Percentiles rank a stretch among this genome's conserved stretches.
phyloP scores from a whole-genome alignment of 2,797 vertebrate genomes.

The Picus viridis region DNA sequence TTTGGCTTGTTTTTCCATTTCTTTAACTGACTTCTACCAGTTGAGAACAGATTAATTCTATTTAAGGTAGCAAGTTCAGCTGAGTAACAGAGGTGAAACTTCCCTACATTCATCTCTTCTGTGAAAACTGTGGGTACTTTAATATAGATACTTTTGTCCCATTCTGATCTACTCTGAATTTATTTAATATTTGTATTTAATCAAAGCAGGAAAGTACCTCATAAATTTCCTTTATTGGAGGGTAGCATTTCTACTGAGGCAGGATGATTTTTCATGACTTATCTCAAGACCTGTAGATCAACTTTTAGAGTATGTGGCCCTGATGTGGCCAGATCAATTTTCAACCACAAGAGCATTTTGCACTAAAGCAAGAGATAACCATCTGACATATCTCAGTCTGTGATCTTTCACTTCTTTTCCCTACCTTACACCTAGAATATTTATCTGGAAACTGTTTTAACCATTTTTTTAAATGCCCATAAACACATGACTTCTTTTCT shows the following conservation, averaged over 20 bases:
- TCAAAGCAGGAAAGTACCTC: neutral
- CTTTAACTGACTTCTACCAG: neutral
- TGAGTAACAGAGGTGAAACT: neutral
- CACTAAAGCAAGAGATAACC: neutral
- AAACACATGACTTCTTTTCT: slow-evolving; percentile 12
- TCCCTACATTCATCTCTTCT: neutral
- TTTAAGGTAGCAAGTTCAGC: neutral
- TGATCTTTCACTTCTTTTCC: neutral
- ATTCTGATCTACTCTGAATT: neutral
- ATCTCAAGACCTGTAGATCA: neutral
- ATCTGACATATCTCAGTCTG: neutral
- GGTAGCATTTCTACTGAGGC: neutral
- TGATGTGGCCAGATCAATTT: neutral
- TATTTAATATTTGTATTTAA: neutral
- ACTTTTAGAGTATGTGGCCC: accelerated
- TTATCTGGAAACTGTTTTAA: slow-evolving; percentile 8
- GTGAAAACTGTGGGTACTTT: neutral
- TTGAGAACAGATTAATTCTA: neutral
- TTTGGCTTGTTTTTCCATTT: neutral
- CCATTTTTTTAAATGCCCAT: slow-evolving; percentile 15
- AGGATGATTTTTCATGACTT: neutral
- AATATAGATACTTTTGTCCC: neutral
- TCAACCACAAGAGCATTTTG: neutral
- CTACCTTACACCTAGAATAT: neutral
- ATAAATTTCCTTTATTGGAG: neutral